Percentiles rank a stretch among this genome's conserved stretches.
phyloP scores from a whole-genome alignment of 2,113 vertebrate species.

The Austrofundulus limnaeus region DNA sequence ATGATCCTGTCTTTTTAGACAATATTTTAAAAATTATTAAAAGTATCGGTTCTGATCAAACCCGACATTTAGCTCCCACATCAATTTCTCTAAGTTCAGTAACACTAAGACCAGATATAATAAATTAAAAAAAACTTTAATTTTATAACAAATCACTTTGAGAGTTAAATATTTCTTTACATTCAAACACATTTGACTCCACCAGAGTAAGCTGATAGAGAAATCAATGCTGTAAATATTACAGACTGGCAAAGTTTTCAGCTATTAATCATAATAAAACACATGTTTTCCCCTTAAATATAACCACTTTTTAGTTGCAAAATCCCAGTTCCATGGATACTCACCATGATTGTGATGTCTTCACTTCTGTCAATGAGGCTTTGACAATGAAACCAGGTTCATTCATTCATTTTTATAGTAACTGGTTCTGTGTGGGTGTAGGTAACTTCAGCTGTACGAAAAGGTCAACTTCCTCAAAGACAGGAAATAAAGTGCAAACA shows the following conservation, averaged over 20 bases:
- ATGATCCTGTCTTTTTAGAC: no score
- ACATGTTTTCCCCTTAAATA: no score
- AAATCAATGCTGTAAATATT: no score
- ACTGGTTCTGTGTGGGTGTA: background rate
- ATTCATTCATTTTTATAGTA: conserved; percentile 17
- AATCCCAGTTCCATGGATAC: no score
- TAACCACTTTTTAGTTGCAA: no score
- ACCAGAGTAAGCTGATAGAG: no score
- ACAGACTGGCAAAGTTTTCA: no score
- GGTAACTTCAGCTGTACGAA: background rate
- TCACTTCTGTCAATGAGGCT: background rate
- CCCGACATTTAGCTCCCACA: background rate
- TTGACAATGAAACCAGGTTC: background rate
- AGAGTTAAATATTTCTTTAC: background rate
- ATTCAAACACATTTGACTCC: no score
- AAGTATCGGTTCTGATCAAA: background rate
- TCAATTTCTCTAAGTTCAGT: background rate
- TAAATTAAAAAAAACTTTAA: no score
- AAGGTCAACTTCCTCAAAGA: conserved; percentile 11
- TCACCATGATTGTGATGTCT: conserved; percentile 57
- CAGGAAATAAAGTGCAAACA: background rate
- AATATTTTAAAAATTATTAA: no score
- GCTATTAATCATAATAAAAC: no score
- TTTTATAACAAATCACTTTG: no score
- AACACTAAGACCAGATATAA: background rate